Evolutionary conservation across 2,113 vertebrate genomes (phyloP).

Genomic region (Ciconia maguari): DNA sequence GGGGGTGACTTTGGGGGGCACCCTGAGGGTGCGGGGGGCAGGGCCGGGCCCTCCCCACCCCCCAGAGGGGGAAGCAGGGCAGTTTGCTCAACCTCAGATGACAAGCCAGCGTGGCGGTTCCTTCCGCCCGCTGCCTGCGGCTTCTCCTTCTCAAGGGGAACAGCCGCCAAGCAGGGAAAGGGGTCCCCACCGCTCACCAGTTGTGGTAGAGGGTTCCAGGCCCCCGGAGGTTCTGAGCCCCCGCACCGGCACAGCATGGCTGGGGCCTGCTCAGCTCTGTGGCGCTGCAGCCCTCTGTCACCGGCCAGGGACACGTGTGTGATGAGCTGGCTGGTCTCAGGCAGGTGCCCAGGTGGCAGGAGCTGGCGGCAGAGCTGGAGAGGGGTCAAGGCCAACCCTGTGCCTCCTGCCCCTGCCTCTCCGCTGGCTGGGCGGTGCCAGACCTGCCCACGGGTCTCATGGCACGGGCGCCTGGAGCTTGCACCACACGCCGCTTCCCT

Average conservation of each 20-base stretch:
- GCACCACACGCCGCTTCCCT: accelerated
- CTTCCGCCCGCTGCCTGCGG: not conserved
- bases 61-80: not conserved
- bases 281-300: not conserved
- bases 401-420: not conserved
- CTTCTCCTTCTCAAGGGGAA: not conserved
- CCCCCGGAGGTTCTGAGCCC: not conserved
- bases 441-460: not conserved
- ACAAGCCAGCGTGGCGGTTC: not conserved
- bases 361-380: not conserved
- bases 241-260: accelerated
- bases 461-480: not conserved
- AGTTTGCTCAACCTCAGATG: not conserved
- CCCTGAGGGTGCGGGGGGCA: too few relatives aligned
- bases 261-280: not conserved
- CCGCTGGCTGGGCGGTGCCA: not conserved
- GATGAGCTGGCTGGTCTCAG: not conserved
- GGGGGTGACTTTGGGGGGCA: not conserved
- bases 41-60: not conserved
- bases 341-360: not conserved
- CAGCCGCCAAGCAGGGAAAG: accelerated
- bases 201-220: not conserved
- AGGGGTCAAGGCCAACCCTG: not conserved
- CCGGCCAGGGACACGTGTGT: accelerated
- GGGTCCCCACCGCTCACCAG: accelerated